phyloP scores from a whole-genome alignment of 2,797 vertebrate species.

The Gastrophryne carolinensis region DNA sequence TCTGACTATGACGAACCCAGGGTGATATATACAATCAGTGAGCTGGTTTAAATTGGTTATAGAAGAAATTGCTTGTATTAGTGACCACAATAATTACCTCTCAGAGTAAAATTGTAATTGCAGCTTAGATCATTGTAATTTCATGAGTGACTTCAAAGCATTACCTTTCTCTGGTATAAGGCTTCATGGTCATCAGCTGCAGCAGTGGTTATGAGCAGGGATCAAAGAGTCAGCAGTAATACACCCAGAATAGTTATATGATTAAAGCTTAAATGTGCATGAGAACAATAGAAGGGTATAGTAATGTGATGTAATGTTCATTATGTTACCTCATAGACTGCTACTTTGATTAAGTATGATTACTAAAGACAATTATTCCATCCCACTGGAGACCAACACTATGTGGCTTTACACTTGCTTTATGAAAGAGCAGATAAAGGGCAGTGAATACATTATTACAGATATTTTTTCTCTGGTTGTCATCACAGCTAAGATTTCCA shows the following conservation, averaged over 20 bases:
- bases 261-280: neutral
- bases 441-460: too few relatives aligned
- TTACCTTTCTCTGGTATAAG: neutral
- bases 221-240: neutral
- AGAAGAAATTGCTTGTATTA: neutral
- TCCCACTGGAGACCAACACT: neutral
- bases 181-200: neutral
- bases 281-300: neutral
- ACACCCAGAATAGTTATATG: neutral
- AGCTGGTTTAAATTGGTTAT: neutral
- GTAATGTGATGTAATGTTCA: neutral
- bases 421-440: too few relatives aligned
- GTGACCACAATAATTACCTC: neutral
- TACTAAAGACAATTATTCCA: neutral
- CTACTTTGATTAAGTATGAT: conserved; percentile 6
- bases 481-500: too few relatives aligned
- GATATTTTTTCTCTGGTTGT: too few relatives aligned
- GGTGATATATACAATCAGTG: too few relatives aligned
- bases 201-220: neutral
- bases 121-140: conserved; percentile 9
- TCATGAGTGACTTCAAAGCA: conserved; percentile 12
- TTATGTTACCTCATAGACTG: neutral
- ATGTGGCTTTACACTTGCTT: too few relatives aligned
- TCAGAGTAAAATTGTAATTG: neutral
- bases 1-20: too few relatives aligned